These are phyloP conservation scores for Acronicta psi DNA, from an alignment of 2,888 invertebrate species.

Conservation along the genomic window DNA sequence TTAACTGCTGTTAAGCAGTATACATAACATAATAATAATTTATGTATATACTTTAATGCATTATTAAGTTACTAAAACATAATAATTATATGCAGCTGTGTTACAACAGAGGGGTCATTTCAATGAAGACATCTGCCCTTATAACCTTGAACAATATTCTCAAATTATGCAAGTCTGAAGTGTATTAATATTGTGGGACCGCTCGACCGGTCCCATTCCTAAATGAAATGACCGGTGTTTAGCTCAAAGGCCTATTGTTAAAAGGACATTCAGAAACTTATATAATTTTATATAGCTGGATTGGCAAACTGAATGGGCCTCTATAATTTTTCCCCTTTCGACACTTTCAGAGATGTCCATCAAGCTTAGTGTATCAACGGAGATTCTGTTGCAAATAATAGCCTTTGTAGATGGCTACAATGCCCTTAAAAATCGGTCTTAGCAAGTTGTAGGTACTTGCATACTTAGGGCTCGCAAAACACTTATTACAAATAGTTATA, in stretches of 20 bases:
- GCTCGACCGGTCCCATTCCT: not conserved
- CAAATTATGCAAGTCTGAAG: slow-evolving; percentile 8
- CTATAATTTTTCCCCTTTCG: slow-evolving; percentile 7
- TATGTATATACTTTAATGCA: not conserved
- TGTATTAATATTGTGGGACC: slow-evolving; percentile 4
- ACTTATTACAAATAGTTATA: too few relatives aligned
- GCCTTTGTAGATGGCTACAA: slow-evolving; percentile 1
- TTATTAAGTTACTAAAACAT: not conserved
- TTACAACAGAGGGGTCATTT: slow-evolving; percentile 5
- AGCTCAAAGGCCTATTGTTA: slow-evolving; percentile 13
- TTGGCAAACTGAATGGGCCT: slow-evolving; percentile 7
- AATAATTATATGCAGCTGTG: not conserved
- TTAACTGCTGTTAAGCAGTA: too few relatives aligned
- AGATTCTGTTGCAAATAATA: slow-evolving; percentile 9
- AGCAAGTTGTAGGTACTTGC: not conserved
- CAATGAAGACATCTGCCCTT: slow-evolving; percentile 14
- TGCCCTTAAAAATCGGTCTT: not conserved
- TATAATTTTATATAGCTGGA: not conserved
- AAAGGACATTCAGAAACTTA: not conserved
- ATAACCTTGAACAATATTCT: slow-evolving; percentile 20
- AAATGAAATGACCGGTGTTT: slow-evolving; percentile 18
- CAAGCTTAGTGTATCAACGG: not conserved
- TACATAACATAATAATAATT: too few relatives aligned
- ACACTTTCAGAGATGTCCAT: not conserved
- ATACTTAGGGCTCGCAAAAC: not conserved